phyloP scores from a whole-genome alignment of 1,140 invertebrate species.

The Anadara kagoshimensis region DNA sequence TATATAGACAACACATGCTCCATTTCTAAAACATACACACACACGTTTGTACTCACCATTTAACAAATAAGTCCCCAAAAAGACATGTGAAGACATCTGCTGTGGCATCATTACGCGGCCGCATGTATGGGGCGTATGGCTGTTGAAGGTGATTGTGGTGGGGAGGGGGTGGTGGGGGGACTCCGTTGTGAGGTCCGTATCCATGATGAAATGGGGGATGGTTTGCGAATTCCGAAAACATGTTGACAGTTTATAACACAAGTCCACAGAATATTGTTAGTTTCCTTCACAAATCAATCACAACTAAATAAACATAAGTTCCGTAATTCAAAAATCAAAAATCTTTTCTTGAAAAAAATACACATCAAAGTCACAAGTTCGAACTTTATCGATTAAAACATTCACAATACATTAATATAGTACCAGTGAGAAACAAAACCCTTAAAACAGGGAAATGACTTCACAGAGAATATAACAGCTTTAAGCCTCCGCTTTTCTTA shows the following conservation, averaged over 20 bases:
- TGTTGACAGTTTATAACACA: conserved; percentile 33
- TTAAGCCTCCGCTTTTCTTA: not conserved
- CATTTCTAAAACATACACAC: not conserved
- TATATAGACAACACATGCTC: no score
- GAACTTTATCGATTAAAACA: not conserved
- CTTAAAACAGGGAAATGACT: not conserved
- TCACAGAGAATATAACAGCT: not conserved
- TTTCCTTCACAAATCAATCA: conserved; percentile 4
- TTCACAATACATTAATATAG: conserved; percentile 7
- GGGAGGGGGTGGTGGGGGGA: conserved; percentile 39
- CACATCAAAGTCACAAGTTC: conserved; percentile 8
- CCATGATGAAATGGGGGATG: conserved; percentile 33
- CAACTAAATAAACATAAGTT: conserved; percentile 35
- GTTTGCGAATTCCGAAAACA: conserved; percentile 57
- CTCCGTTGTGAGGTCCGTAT: conserved; percentile 31
- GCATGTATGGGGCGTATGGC: conserved; percentile 38
- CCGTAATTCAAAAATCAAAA: conserved; percentile 38
- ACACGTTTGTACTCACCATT: conserved; percentile 60
- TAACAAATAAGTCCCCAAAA: conserved; percentile 69
- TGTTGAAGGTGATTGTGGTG: conserved; percentile 27
- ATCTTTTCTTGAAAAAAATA: conserved; percentile 4
- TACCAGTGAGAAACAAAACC: conserved; percentile 12
- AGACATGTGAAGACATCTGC: conserved; percentile 70
- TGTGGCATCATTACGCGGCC: conserved; percentile 63
- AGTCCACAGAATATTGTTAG: conserved; percentile 2